These are phyloP conservation scores for Catonia carolina DNA, from an alignment of 2,888 invertebrate genomes.

Conservation along the genomic window DNA sequence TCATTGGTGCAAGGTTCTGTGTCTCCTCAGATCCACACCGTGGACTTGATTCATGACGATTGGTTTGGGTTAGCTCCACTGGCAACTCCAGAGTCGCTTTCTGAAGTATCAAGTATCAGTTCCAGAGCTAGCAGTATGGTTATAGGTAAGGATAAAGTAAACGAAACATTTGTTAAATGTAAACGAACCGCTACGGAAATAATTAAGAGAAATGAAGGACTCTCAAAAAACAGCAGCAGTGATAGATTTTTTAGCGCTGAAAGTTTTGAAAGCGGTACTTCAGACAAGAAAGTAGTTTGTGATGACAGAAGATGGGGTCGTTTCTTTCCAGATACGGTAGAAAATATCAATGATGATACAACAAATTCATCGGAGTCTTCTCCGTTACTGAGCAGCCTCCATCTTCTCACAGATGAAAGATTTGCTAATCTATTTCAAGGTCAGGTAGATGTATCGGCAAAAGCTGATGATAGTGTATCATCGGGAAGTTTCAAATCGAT, in stretches of 20 bases:
- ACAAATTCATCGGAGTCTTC: constrained; percentile 29
- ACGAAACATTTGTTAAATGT: background rate
- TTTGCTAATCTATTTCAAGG: constrained; percentile 28
- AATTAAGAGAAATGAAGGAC: background rate
- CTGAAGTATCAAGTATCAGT: constrained; percentile 70
- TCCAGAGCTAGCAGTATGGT: constrained; percentile 41
- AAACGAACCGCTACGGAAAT: background rate
- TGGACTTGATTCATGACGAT: constrained; percentile 54
- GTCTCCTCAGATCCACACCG: constrained; percentile 39
- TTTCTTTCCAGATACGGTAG: constrained; percentile 5
- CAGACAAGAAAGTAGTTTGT: constrained; percentile 9
- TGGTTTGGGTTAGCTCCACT: constrained; percentile 67
- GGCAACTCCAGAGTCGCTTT: constrained; percentile 75
- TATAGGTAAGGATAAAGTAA: background rate
- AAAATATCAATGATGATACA: constrained; percentile 21
- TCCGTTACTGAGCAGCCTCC: constrained; percentile 33
- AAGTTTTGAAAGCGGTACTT: constrained; percentile 15
- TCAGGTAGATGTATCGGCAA: constrained; percentile 16
- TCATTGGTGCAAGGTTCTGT: constrained; percentile 39
- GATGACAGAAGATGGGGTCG: constrained; percentile 13
- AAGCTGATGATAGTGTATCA: constrained; percentile 25
- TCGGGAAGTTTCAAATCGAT: constrained; percentile 31
- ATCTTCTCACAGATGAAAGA: constrained; percentile 31
- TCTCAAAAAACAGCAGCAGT: constrained; percentile 10
- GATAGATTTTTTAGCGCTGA: constrained; percentile 24